Conservation (phyloP, 2,888 invertebrate genomes). For the Andricus quercusramuli region DNA sequence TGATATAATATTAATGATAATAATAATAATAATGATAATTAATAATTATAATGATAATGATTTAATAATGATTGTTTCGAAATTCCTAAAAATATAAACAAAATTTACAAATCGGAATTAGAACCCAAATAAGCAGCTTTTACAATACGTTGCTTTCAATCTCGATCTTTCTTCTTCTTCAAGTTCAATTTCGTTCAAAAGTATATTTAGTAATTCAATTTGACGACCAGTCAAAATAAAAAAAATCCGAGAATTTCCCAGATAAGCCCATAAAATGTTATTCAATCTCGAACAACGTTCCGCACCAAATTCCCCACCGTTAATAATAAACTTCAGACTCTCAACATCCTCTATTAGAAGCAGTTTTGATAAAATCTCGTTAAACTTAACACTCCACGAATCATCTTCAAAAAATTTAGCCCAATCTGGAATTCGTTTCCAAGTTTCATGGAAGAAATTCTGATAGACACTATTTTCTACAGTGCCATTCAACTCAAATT, state of each 20-base stretch:
- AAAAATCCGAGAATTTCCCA: neutral
- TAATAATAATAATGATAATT: too few relatives aligned
- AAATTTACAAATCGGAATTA: neutral
- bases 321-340: neutral
- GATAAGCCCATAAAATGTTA: neutral
- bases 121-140: neutral
- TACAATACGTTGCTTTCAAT: neutral
- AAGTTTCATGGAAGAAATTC: neutral
- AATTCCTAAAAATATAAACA: neutral
- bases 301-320: neutral
- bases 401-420: neutral
- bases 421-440: neutral
- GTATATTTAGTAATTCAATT: neutral
- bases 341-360: neutral
- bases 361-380: neutral
- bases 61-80: too few relatives aligned
- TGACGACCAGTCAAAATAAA: neutral
- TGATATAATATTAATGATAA: too few relatives aligned
- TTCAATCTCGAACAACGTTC: neutral
- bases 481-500: neutral
- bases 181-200: neutral
- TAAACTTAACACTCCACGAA: neutral
- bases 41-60: too few relatives aligned
- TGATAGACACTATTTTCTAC: neutral
- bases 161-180: neutral